These are phyloP conservation scores for Erythrocercus mccallii DNA, from an alignment of 2,113 vertebrate species.

Conservation along the genomic window DNA sequence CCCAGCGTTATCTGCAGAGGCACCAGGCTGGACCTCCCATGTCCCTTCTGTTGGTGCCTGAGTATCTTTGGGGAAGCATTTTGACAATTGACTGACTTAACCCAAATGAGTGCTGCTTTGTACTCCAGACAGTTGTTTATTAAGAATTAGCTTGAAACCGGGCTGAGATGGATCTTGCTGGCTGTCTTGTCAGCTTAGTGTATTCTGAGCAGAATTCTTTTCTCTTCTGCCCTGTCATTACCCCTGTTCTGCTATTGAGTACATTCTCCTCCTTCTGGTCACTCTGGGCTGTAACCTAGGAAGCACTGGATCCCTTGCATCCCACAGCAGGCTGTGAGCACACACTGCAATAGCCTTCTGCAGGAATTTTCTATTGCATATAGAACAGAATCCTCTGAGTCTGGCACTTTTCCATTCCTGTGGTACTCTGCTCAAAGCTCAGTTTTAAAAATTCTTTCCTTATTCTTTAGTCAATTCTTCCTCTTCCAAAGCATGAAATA, in stretches of 20 bases:
- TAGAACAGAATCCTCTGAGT: not conserved
- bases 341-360: not conserved
- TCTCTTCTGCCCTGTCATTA: not conserved
- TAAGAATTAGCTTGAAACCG: not conserved
- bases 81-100: not conserved
- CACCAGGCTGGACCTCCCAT: not conserved
- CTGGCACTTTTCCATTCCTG: not conserved
- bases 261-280: not conserved
- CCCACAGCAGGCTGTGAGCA: not conserved
- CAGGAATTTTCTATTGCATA: fast-evolving
- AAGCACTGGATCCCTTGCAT: not conserved
- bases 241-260: not conserved
- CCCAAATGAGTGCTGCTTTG: not conserved
- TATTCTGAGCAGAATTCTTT: not conserved
- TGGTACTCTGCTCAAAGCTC: not conserved
- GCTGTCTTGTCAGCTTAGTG: not conserved
- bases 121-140: not conserved
- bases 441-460: not conserved
- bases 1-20: not conserved
- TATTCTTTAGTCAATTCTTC: not conserved
- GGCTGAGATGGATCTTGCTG: not conserved
- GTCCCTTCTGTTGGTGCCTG: fast-evolving
- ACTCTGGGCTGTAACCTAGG: not conserved
- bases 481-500: not conserved
- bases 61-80: not conserved